These are phyloP conservation scores for Acrobasis repandana DNA, from an alignment of 2,888 invertebrate genomes.

Conservation along the genomic window DNA sequence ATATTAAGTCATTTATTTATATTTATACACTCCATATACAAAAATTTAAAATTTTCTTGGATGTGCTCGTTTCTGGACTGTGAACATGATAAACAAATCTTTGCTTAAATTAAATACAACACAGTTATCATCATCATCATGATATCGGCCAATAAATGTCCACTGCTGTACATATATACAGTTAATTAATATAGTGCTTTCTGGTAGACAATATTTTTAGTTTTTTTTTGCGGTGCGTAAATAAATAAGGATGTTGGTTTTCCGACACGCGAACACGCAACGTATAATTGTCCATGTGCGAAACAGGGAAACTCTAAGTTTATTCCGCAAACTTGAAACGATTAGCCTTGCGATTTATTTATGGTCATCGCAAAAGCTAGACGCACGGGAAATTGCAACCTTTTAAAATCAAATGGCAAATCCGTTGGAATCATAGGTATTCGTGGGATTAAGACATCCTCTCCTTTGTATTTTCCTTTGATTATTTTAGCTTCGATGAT, in stretches of 20 bases:
- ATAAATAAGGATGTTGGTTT: conserved; percentile 15
- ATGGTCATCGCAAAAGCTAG: conserved; percentile 35
- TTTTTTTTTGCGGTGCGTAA: not conserved
- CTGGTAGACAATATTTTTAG: conserved; percentile 3
- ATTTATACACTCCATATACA: no score
- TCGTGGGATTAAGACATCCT: conserved; percentile 30
- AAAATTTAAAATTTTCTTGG: conserved; percentile 16
- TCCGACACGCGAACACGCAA: conserved; percentile 31
- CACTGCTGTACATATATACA: not conserved
- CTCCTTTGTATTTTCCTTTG: conserved; percentile 30
- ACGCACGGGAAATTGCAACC: conserved; percentile 34
- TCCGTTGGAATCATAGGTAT: conserved; percentile 36
- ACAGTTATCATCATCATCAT: no score
- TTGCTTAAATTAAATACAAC: conserved; percentile 25
- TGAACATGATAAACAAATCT: conserved; percentile 27
- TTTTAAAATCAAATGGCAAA: conserved; percentile 32
- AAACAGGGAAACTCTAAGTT: conserved; percentile 31
- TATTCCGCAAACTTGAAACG: not conserved
- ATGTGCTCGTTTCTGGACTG: conserved; percentile 25
- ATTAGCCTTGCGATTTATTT: conserved; percentile 35
- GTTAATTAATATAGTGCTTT: not conserved
- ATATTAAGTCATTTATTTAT: not conserved
- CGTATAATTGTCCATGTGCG: conserved; percentile 19
- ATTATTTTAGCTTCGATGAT: conserved; percentile 31
- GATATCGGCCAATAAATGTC: no score